Conservation (phyloP, 2,888 invertebrate genomes). For the Limnephilus marmoratus region DNA sequence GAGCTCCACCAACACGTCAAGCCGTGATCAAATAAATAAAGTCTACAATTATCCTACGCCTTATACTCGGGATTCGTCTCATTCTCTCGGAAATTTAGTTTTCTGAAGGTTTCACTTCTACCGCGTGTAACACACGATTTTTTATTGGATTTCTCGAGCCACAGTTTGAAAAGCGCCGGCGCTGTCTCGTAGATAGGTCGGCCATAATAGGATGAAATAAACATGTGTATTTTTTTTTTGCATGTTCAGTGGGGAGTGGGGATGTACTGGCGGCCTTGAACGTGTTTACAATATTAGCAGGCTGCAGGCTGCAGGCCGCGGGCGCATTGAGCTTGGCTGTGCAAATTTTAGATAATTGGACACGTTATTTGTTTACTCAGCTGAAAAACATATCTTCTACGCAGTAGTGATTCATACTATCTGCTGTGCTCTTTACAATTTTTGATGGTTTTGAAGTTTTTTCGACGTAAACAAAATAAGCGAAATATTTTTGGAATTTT, state of each 20-base stretch:
- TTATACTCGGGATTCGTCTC: too few relatives aligned
- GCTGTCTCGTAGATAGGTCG: not conserved
- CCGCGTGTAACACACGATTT: not conserved
- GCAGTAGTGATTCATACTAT: not conserved
- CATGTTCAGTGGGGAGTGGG: too few relatives aligned
- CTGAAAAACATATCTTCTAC: not conserved
- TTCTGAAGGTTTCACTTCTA: too few relatives aligned
- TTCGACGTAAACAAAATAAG: not conserved
- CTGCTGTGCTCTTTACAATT: not conserved
- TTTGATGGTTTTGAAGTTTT: not conserved
- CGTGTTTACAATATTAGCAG: not conserved
- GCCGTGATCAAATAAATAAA: too few relatives aligned
- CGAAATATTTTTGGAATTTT: not conserved
- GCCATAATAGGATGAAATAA: not conserved
- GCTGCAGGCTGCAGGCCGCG: not conserved
- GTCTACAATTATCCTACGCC: too few relatives aligned
- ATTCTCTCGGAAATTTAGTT: too few relatives aligned
- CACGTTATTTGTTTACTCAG: not conserved
- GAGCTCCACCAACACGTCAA: too few relatives aligned
- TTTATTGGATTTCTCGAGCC: not conserved
- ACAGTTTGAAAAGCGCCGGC: not conserved
- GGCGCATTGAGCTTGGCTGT: too few relatives aligned
- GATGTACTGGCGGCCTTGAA: not conserved
- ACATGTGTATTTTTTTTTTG: not conserved
- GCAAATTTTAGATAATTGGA: not conserved